Percentiles rank a stretch among this genome's conserved stretches.
These are phyloP conservation scores for Threskiornis aethiopicus DNA, from an alignment of 2,797 vertebrate species.

Conservation along the genomic window DNA sequence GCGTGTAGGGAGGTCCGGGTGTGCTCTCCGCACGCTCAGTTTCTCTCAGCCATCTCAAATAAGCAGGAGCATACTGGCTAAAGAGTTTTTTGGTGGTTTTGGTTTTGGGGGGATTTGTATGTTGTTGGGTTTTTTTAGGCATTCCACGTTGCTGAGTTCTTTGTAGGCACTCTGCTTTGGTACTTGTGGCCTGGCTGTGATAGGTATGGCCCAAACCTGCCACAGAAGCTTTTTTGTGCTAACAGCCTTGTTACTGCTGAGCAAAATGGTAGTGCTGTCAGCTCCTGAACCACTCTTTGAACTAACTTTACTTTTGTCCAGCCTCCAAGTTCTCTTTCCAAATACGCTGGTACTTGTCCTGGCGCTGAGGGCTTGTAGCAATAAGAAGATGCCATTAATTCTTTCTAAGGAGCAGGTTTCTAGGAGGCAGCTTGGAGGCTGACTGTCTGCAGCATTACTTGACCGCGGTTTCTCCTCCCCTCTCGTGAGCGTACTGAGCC, in stretches of 20 bases:
- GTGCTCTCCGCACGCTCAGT: accelerated
- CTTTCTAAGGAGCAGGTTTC: not conserved
- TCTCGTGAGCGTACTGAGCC: not conserved
- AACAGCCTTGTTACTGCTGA: not conserved
- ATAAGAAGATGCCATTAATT: not conserved
- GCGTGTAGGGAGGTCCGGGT: not conserved
- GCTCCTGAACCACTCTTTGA: not conserved
- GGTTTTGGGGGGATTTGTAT: not conserved
- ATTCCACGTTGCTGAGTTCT: not conserved
- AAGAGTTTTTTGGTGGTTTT: not conserved
- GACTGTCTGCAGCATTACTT: not conserved
- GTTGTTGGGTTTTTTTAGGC: not conserved
- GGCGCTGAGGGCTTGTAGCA: not conserved
- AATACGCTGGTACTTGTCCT: not conserved
- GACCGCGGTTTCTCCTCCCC: not conserved
- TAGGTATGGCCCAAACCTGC: not conserved
- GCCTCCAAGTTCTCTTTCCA: not conserved
- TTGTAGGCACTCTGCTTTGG: not conserved
- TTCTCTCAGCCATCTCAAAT: not conserved
- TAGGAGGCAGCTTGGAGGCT: not conserved
- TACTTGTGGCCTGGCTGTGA: not conserved
- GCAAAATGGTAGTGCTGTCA: not conserved
- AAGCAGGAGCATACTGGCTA: not conserved
- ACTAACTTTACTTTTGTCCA: not conserved
- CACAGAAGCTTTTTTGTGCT: not conserved